phyloP scores from a whole-genome alignment of 2,113 vertebrate genomes.

The Ornithorhynchus anatinus region DNA sequence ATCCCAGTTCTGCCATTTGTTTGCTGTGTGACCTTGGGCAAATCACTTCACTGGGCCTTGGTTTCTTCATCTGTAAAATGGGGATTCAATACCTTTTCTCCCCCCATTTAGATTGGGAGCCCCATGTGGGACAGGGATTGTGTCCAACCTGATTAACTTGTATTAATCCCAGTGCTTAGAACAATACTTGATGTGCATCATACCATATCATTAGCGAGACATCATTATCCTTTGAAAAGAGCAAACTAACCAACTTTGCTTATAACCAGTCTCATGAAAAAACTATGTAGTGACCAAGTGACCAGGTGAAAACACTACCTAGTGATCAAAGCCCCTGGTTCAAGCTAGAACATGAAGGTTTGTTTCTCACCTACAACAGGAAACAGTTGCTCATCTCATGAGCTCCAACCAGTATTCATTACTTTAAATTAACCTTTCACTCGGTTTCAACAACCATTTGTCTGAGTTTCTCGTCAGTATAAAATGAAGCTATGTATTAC shows the following conservation, averaged over 20 bases:
- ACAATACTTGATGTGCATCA: not conserved
- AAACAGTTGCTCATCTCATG: not conserved
- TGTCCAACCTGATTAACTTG: no score
- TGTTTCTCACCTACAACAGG: not conserved
- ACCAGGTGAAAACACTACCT: no score
- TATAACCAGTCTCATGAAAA: not conserved
- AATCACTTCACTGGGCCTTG: no score
- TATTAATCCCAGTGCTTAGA: no score
- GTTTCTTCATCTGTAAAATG: no score
- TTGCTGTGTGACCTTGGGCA: no score
- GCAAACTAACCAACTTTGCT: not conserved
- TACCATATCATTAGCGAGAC: not conserved
- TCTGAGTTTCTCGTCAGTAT: not conserved
- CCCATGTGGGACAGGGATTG: no score
- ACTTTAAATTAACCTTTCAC: conserved; percentile 10
- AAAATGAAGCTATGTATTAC: conserved; percentile 65
- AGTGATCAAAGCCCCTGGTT: no score
- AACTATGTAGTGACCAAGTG: conserved; percentile 9
- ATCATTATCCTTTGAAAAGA: not conserved
- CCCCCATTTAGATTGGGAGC: no score
- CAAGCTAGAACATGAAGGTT: no score
- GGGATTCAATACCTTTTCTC: no score
- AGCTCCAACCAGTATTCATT: not conserved
- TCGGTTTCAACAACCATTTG: conserved; percentile 8
- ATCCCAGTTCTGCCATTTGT: no score